A percentile compares a stretch with the other conserved stretches of the same genome.
phyloP scores from a whole-genome alignment of 2,113 vertebrate genomes.

The Myrmecobius fasciatus region DNA sequence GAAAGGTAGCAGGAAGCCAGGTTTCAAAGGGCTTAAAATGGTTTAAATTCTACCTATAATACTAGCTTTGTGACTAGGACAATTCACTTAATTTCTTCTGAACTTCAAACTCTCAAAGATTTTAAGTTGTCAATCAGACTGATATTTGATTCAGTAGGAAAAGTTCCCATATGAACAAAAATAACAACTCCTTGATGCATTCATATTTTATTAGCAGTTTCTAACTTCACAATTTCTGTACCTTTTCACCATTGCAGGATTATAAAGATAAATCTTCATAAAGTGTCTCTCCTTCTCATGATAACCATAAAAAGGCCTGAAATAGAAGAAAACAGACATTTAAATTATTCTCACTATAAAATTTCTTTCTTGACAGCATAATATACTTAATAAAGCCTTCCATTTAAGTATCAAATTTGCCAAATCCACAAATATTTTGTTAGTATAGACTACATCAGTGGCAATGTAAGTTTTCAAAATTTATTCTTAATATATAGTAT shows the following conservation, averaged over 20 bases:
- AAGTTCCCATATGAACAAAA: neutral
- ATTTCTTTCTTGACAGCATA: neutral
- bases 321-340: constrained; percentile 75
- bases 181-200: neutral
- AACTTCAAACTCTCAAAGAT: neutral
- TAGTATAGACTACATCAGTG: neutral
- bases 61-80: neutral
- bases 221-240: constrained; percentile 77
- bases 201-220: neutral
- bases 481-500: neutral
- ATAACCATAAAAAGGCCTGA: constrained; percentile 98
- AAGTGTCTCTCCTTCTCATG: constrained; percentile 96
- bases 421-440: neutral
- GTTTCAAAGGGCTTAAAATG: neutral
- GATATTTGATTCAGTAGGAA: neutral
- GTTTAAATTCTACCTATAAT: neutral
- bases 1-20: neutral
- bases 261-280: constrained; percentile 99
- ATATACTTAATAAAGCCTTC: neutral
- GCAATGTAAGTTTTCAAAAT: neutral
- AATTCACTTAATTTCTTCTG: neutral
- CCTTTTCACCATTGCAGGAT: constrained; percentile 99
- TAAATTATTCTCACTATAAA: constrained; percentile 62
- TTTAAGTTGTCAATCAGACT: neutral
- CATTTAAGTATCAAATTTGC: neutral